Conservation (phyloP, 2,888 invertebrate species). For the Mythimna albipuncta region DNA sequence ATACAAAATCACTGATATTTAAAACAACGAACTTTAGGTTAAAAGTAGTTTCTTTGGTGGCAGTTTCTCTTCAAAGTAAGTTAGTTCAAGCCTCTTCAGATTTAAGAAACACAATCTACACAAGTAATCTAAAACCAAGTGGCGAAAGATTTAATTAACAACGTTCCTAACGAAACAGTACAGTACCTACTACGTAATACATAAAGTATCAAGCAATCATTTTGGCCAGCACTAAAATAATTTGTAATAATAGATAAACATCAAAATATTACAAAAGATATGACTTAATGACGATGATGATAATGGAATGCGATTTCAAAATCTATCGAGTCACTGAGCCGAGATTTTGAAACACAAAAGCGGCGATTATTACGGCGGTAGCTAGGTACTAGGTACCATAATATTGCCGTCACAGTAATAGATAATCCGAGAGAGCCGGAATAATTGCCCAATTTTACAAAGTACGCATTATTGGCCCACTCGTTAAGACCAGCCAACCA, state of each 20-base stretch:
- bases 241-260: constrained; percentile 12
- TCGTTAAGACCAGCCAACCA: no score
- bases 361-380: background rate
- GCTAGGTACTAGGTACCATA: background rate
- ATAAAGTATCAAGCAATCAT: no score
- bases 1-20: background rate
- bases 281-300: background rate
- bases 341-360: constrained; percentile 27
- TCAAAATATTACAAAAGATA: constrained; percentile 11
- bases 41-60: background rate
- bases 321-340: constrained; percentile 11
- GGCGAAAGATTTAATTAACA: background rate
- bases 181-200: background rate
- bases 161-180: no score
- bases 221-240: background rate
- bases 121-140: background rate
- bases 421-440: constrained; percentile 1
- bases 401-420: background rate
- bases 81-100: background rate
- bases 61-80: background rate
- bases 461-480: background rate
- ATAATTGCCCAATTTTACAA: background rate
- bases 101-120: no score
- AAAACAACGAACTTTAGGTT: background rate
- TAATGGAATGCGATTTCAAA: constrained; percentile 20